A percentile compares a stretch with the other conserved stretches of the same genome.
Conservation (phyloP, 1,140 invertebrate genomes). For the Pseudomyrmex sp. region DNA sequence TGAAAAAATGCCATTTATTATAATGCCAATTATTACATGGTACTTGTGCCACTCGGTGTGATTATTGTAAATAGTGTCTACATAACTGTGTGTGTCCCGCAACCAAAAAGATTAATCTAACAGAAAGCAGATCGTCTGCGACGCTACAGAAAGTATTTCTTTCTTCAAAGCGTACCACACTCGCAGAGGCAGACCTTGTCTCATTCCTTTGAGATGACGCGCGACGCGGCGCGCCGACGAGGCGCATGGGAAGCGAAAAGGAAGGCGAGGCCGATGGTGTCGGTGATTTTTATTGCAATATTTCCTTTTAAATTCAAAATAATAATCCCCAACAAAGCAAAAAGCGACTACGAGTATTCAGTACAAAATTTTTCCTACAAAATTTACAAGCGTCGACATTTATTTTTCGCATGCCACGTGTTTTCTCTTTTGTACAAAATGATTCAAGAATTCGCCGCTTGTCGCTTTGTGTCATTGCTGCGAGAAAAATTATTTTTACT, state of each 20-base stretch:
- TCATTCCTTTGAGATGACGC: constrained; percentile 78
- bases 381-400: no score
- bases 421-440: no score
- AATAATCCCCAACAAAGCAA: no score
- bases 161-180: constrained; percentile 24
- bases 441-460: background rate
- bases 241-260: constrained; percentile 16
- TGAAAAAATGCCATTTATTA: background rate
- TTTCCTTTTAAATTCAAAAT: background rate
- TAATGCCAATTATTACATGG: background rate
- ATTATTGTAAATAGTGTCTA: constrained; percentile 10
- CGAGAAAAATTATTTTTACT: background rate
- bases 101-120: background rate
- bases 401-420: no score
- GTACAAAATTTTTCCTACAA: no score
- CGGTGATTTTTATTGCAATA: constrained; percentile 35
- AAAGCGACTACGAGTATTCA: no score
- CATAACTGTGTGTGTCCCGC: background rate
- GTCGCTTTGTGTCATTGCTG: background rate
- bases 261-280: constrained; percentile 40
- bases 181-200: constrained; percentile 77
- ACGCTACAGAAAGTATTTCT: constrained; percentile 1
- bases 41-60: background rate
- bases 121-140: background rate
- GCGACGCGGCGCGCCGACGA: constrained; percentile 9